phyloP scores from a whole-genome alignment of 2,888 invertebrate species.

The Dexiosoma caninum region DNA sequence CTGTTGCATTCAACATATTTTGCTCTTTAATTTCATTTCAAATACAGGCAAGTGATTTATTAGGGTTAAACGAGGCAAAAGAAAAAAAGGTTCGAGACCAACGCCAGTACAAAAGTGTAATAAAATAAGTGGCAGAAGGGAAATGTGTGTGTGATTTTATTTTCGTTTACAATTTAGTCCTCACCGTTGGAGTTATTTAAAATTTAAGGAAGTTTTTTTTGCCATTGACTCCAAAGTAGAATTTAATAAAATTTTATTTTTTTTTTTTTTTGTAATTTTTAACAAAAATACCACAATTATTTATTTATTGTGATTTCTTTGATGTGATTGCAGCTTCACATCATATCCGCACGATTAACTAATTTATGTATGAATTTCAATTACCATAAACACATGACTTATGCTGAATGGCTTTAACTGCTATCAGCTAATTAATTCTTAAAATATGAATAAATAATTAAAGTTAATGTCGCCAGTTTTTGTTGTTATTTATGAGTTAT shows the following conservation, averaged over 20 bases:
- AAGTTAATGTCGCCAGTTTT: no score
- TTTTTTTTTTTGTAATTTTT: no score
- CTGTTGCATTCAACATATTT: not conserved
- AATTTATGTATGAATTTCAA: no score
- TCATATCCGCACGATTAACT: no score
- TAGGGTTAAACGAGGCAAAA: not conserved
- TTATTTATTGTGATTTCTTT: no score
- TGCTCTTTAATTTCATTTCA: conserved; percentile 19
- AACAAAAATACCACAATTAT: no score
- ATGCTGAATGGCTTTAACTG: no score
- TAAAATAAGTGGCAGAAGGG: not conserved
- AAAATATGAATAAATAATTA: no score
- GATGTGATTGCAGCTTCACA: no score
- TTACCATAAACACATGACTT: no score
- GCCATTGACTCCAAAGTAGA: not conserved
- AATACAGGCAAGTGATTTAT: conserved; percentile 25
- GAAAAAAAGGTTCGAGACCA: not conserved
- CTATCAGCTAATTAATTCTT: no score
- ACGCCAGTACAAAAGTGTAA: not conserved
- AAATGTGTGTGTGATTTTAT: not conserved
- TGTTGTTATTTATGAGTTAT: no score
- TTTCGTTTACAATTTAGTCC: not conserved
- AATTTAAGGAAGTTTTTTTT: not conserved
- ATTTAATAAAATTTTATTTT: not conserved
- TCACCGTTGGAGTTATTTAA: not conserved